A percentile compares a stretch with the other conserved stretches of the same genome.
Evolutionary conservation across 2,888 invertebrate genomes (phyloP).

Genomic region (Oscheius myriophilus): DNA sequence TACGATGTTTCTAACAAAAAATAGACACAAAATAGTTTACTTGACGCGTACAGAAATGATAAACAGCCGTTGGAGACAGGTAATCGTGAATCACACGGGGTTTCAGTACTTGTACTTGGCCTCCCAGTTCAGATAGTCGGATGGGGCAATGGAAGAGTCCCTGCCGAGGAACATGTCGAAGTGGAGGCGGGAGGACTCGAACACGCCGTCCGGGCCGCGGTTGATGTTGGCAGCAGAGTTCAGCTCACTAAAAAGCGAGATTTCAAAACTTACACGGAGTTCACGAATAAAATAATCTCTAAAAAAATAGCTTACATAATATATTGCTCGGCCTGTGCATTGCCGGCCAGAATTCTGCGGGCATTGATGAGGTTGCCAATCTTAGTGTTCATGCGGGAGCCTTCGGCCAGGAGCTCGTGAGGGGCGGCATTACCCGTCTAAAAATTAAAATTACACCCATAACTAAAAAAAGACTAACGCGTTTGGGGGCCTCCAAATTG

Average conservation of each 20-base stretch:
- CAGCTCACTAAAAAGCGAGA: slow-evolving; percentile 57
- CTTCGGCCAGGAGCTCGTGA: slow-evolving; percentile 49
- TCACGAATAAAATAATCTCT: slow-evolving; percentile 1
- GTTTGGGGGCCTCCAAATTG: slow-evolving; percentile 29
- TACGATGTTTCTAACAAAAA: not conserved
- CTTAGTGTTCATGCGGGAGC: slow-evolving; percentile 52
- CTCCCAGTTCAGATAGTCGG: slow-evolving; percentile 66
- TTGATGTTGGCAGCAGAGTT: slow-evolving; percentile 66
- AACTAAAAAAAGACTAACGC: slow-evolving; percentile 3
- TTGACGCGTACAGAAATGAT: slow-evolving; percentile 1
- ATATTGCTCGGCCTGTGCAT: slow-evolving; percentile 62
- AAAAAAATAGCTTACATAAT: slow-evolving; percentile 52
- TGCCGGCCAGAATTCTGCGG: slow-evolving; percentile 58
- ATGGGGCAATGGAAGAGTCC: slow-evolving; percentile 62
- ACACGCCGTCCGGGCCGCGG: slow-evolving; percentile 66
- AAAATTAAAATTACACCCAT: slow-evolving; percentile 18
- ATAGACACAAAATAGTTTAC: not conserved
- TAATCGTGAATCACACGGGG: not conserved
- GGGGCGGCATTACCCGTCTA: slow-evolving; percentile 41
- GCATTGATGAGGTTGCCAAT: slow-evolving; percentile 57
- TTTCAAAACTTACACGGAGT: not conserved
- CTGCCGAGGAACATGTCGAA: slow-evolving; percentile 66
- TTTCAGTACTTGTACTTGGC: slow-evolving; percentile 48
- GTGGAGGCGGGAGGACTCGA: slow-evolving; percentile 63
- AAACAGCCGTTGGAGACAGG: not conserved